phyloP scores from a whole-genome alignment of 2,797 vertebrate species.

The Lutjanus argentimaculatus region DNA sequence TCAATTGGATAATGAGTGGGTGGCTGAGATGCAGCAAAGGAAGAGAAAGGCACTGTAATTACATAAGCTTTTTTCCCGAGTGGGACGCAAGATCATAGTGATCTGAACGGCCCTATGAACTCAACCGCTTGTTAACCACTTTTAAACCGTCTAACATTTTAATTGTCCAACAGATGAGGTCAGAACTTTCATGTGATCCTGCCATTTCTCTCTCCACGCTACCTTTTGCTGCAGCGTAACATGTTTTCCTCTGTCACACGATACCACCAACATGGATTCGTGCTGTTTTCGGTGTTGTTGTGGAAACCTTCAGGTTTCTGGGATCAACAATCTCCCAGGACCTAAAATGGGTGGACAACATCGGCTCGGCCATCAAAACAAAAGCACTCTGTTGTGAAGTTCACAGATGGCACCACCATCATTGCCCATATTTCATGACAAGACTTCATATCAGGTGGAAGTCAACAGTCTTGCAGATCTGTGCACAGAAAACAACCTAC shows the following conservation, averaged over 20 bases:
- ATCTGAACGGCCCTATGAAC: constrained; percentile 71
- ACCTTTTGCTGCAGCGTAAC: constrained; percentile 22
- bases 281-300: neutral
- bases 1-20: constrained; percentile 86
- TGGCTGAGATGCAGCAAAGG: constrained; percentile 76
- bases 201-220: constrained; percentile 29
- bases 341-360: neutral
- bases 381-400: no score
- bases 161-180: constrained; percentile 72
- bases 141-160: constrained; percentile 74
- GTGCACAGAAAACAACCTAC: no score
- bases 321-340: neutral
- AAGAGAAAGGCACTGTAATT: constrained; percentile 86
- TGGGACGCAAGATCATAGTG: constrained; percentile 79
- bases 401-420: no score
- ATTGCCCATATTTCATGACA: no score
- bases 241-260: constrained; percentile 22
- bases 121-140: constrained; percentile 78
- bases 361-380: neutral
- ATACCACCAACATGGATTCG: constrained; percentile 19
- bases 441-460: no score
- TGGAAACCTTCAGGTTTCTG: neutral
- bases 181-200: constrained; percentile 41
- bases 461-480: no score
- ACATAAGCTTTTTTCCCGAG: constrained; percentile 69